These are phyloP conservation scores for Thyatira batis DNA, from an alignment of 2,888 invertebrate genomes.

Conservation along the genomic window DNA sequence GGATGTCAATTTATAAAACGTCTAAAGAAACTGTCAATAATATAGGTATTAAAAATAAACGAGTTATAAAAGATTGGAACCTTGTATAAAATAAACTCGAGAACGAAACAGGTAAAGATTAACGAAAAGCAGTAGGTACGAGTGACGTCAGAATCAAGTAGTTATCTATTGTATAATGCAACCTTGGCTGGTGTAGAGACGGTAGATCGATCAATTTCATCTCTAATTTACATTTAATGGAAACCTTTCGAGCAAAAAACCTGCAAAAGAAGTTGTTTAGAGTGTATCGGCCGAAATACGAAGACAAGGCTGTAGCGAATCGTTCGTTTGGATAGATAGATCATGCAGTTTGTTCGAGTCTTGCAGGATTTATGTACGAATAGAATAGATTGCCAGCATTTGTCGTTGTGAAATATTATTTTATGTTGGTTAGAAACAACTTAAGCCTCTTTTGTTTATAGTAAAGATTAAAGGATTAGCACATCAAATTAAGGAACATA, in stretches of 20 bases:
- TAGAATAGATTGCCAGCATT: slow-evolving; percentile 4
- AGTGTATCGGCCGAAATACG: slow-evolving; percentile 27
- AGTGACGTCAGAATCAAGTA: slow-evolving; percentile 37
- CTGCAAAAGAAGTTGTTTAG: slow-evolving; percentile 21
- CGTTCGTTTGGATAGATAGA: slow-evolving; percentile 11
- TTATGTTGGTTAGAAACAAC: background rate
- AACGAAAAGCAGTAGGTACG: slow-evolving; percentile 19
- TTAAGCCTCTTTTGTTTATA: too few species aligned
- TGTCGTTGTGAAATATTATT: background rate
- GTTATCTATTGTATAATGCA: slow-evolving; percentile 33
- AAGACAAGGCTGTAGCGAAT: slow-evolving; percentile 46
- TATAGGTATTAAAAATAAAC: slow-evolving; percentile 27
- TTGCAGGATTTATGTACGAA: slow-evolving; percentile 8
- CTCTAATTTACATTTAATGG: slow-evolving; percentile 58
- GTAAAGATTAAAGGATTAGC: too few species aligned
- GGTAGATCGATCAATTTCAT: slow-evolving; percentile 53
- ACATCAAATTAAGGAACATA: too few species aligned
- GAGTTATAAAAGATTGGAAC: slow-evolving; percentile 24
- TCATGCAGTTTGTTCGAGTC: slow-evolving; percentile 20
- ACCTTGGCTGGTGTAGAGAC: slow-evolving; percentile 38
- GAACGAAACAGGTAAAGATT: slow-evolving; percentile 16
- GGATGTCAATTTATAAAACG: slow-evolving; percentile 32
- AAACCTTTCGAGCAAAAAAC: slow-evolving; percentile 49
- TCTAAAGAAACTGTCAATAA: slow-evolving; percentile 31
- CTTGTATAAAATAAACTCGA: slow-evolving; percentile 19